Evolutionary conservation across 2,113 vertebrate genomes (phyloP).

Genomic region (Pseudorasbora parva): DNA sequence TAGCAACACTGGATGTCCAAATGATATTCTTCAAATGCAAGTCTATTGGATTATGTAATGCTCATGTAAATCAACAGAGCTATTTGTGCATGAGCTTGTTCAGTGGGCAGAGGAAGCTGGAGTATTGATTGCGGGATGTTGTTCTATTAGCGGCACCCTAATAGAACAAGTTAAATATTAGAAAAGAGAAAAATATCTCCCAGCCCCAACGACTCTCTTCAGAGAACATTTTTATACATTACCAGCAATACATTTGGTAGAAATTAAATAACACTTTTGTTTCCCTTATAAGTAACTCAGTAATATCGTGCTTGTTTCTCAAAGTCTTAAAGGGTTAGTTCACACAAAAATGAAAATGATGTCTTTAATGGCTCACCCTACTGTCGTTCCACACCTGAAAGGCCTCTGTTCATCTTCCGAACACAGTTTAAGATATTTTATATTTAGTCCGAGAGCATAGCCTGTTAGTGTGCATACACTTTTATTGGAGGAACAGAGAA

Average conservation of each 20-base stretch:
- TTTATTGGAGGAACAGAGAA: too few relatives aligned
- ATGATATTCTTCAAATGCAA: constrained; percentile 49
- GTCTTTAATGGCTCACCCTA: too few relatives aligned
- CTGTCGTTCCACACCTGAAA: too few relatives aligned
- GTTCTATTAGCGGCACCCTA: constrained; percentile 52
- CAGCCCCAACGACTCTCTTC: neutral
- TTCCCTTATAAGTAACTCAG: neutral
- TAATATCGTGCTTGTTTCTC: neutral
- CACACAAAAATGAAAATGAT: too few relatives aligned
- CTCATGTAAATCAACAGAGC: constrained; percentile 56
- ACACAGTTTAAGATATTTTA: too few relatives aligned
- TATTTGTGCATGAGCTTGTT: constrained; percentile 48
- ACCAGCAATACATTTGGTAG: neutral
- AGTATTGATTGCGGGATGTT: constrained; percentile 48
- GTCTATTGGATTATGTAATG: constrained; percentile 58
- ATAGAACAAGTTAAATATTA: constrained; percentile 45
- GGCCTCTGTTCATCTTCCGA: too few relatives aligned
- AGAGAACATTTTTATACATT: constrained; percentile 26
- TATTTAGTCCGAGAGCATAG: too few relatives aligned
- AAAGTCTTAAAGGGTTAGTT: too few relatives aligned
- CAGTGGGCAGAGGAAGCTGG: constrained; percentile 42
- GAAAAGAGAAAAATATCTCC: constrained; percentile 41
- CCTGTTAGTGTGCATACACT: too few relatives aligned
- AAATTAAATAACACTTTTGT: constrained; percentile 18
- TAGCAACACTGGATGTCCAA: constrained; percentile 50